A percentile compares a stretch with the other conserved stretches of the same genome.
Evolutionary conservation across 1,140 invertebrate species (phyloP).

Genomic region (Plutomurus gul): DNA sequence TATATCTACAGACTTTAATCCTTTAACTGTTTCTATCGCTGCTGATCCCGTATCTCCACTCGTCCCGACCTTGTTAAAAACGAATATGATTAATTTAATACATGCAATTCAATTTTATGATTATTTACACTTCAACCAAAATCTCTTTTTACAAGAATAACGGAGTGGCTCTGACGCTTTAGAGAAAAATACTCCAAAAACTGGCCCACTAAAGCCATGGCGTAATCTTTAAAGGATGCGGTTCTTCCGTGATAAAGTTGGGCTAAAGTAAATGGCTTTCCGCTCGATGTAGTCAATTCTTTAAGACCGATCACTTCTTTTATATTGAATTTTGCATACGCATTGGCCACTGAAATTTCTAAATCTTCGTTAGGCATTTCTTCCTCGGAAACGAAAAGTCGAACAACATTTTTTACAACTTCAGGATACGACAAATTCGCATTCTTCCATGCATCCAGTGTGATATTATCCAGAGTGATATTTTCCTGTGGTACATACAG

Average conservation of each 20-base stretch:
- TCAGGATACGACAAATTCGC: slow-evolving; percentile 56
- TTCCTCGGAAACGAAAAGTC: slow-evolving; percentile 57
- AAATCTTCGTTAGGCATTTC: slow-evolving; percentile 57
- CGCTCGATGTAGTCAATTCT: neutral
- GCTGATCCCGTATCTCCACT: slow-evolving; percentile 64
- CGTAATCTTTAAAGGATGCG: slow-evolving; percentile 62
- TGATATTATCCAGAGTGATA: slow-evolving; percentile 57
- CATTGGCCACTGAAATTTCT: neutral
- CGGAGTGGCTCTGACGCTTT: slow-evolving; percentile 56
- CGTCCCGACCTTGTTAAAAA: slow-evolving; percentile 56
- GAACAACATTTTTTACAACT: slow-evolving; percentile 57
- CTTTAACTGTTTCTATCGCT: slow-evolving; percentile 60
- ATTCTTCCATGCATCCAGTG: slow-evolving; percentile 57
- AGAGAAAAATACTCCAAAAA: slow-evolving; percentile 60
- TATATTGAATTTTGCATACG: slow-evolving; percentile 31
- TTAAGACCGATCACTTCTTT: neutral
- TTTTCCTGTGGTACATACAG: slow-evolving; percentile 59
- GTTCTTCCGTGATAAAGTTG: slow-evolving; percentile 62
- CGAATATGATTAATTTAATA: neutral
- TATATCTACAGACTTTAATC: slow-evolving; percentile 58
- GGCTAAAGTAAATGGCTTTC: slow-evolving; percentile 52
- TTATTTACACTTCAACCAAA: slow-evolving; percentile 49
- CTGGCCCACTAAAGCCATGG: slow-evolving; percentile 59
- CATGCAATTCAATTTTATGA: neutral
- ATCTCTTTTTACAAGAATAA: slow-evolving; percentile 52